phyloP scores from a whole-genome alignment of 2,113 vertebrate genomes.

The Seriola quinqueradiata region DNA sequence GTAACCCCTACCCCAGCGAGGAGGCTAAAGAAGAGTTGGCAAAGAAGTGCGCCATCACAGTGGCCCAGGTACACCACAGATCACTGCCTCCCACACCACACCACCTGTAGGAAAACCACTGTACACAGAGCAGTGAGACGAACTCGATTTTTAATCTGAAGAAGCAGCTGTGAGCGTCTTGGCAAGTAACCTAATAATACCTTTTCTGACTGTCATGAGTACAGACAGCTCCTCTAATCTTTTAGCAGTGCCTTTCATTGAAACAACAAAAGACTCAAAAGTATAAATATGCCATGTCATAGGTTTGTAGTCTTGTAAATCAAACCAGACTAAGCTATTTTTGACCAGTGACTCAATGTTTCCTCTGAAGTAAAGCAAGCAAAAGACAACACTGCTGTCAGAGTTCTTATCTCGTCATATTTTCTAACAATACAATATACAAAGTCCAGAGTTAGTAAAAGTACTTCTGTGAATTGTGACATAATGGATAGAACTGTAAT shows the following conservation, averaged over 20 bases:
- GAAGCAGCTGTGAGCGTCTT: slow-evolving; percentile 38
- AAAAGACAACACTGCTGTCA: slow-evolving; percentile 23
- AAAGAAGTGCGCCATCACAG: slow-evolving; percentile 99
- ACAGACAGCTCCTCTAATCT: slow-evolving; percentile 69
- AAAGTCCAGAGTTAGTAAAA: background rate
- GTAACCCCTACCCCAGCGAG: slow-evolving; percentile 99
- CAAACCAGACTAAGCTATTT: slow-evolving; percentile 65
- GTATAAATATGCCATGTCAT: slow-evolving; percentile 54
- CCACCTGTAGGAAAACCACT: slow-evolving; percentile 39
- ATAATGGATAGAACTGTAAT: background rate
- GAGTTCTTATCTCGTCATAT: slow-evolving; percentile 22
- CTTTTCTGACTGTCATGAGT: slow-evolving; percentile 51
- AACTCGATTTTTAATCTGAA: slow-evolving; percentile 25
- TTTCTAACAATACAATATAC: background rate
- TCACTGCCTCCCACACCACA: slow-evolving; percentile 14
- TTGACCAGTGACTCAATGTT: slow-evolving; percentile 55
- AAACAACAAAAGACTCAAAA: slow-evolving; percentile 53
- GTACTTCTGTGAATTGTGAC: background rate
- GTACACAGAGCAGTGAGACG: slow-evolving; percentile 17
- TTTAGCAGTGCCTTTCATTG: slow-evolving; percentile 48
- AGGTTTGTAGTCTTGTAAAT: slow-evolving; percentile 48
- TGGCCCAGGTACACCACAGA: slow-evolving; percentile 92
- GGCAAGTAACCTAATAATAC: slow-evolving; percentile 55
- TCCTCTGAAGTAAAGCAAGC: slow-evolving; percentile 37
- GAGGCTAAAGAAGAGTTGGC: slow-evolving; percentile 99